phyloP scores from a whole-genome alignment of 2,113 vertebrate species.

The Microcebus murinus region DNA sequence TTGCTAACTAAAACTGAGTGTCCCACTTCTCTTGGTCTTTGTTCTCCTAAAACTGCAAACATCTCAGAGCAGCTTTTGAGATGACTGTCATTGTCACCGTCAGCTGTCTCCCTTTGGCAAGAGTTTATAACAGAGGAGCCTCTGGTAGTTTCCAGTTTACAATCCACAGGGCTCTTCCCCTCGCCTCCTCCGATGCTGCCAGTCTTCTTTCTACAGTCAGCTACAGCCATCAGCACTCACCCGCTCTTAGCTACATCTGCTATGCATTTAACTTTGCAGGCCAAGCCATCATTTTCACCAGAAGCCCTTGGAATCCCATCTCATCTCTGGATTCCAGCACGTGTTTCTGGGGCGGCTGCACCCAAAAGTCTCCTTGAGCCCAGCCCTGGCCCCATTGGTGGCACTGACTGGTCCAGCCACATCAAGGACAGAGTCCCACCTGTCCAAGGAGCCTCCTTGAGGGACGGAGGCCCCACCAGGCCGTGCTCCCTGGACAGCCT shows the following conservation, averaged over 20 bases:
- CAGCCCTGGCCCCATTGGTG: not conserved
- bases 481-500: not conserved
- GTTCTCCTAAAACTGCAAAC: not conserved
- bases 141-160: not conserved
- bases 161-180: not conserved
- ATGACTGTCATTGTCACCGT: not conserved
- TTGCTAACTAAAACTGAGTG: conserved; percentile 19
- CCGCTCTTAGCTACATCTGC: not conserved
- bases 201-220: not conserved
- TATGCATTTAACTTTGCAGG: not conserved
- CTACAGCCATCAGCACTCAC: not conserved
- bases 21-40: not conserved
- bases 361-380: not conserved
- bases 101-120: not conserved
- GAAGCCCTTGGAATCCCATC: not conserved
- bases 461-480: not conserved
- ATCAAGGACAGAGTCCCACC: not conserved
- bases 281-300: not conserved
- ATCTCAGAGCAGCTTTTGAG: not conserved
- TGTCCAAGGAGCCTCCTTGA: not conserved
- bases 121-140: not conserved
- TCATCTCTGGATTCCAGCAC: not conserved
- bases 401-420: too few relatives aligned
- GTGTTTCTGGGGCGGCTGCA: not conserved
- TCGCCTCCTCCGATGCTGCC: fast-evolving